Evolutionary conservation across 2,797 vertebrate genomes (phyloP), one percentile per base, ranked within the genome.

Genomic region (Cephalopachus bancanus): DNA sequence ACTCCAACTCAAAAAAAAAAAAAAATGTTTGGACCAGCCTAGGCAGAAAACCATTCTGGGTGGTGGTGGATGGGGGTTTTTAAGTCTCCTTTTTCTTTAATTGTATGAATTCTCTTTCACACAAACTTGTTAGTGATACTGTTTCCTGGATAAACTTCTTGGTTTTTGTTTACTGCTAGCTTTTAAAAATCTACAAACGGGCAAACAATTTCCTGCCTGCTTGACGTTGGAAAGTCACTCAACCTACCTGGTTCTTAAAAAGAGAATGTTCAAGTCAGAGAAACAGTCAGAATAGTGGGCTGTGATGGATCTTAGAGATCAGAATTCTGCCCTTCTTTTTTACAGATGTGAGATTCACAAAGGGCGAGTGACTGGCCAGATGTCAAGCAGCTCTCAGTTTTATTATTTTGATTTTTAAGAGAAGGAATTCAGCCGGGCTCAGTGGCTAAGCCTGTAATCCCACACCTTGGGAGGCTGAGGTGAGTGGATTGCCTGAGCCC

Each of bases 211-310:
- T 22, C 65, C 65, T 72, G 44, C 3, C 72, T 75, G 3, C 75
- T 62, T 91, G 53, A 83, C 60, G 55, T 93, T 91, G 76, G 72
- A 51, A 90, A 78, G 51, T 83, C 76, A 85, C n/a, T 86, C 86
- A 60, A 30, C 26, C 15, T 81, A 72, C 83, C 69, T 80, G 59
- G 20, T 95, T 64, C 59, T 84, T 24, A 69, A 69, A 69, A 91
- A 22, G 33, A 75, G 11, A 74, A 74, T n/a, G 71, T 69, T 96
- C n/a, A 53, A 87, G 64, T n/a, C 49, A 60, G 37, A 79, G 37
- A 20, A 37, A 37, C 37, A 37, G 28, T 44, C 60, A 59, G 30
- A 64, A 19, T 64, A 17, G n/a, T 51, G 14, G 17, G 15, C 6
- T 17, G n/a, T 44, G 85, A 74, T 22, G 57, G 19, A 26, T 44